phyloP scores from a whole-genome alignment of 2,113 vertebrate genomes.

The Cynopterus brachyotis region DNA sequence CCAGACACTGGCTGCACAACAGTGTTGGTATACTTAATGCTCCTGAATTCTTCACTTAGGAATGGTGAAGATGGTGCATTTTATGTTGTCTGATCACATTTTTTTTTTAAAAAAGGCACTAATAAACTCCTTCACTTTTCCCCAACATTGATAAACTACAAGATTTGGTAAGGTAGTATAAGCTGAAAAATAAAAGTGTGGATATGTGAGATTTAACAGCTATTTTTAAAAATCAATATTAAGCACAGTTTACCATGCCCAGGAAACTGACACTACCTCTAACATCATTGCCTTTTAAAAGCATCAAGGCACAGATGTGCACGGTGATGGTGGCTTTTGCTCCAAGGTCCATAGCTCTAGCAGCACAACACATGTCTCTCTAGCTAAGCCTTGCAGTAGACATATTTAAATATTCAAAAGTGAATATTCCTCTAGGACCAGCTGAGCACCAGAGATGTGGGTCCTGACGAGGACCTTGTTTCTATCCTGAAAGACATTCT shows the following conservation, averaged over 20 bases:
- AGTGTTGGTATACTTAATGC: not conserved
- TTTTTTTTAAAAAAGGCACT: not conserved
- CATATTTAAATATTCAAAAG: not conserved
- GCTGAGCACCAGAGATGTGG: not conserved
- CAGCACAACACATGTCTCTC: not conserved
- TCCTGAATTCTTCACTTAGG: not conserved
- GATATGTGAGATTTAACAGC: not conserved
- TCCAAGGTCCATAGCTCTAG: not conserved
- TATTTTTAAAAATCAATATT: not conserved
- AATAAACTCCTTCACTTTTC: not conserved
- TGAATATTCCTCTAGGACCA: not conserved
- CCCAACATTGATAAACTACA: not conserved
- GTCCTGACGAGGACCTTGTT: not conserved
- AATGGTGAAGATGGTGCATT: not conserved
- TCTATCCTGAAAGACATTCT: not conserved
- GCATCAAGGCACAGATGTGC: not conserved
- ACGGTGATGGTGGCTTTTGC: fast-evolving
- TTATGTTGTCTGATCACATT: not conserved
- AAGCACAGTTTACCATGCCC: not conserved
- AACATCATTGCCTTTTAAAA: not conserved
- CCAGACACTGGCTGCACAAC: not conserved
- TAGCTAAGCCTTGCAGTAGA: too few relatives aligned
- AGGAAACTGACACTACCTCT: not conserved
- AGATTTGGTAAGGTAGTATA: not conserved
- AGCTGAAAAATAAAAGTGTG: not conserved